Evolutionary conservation across 2,113 vertebrate genomes (phyloP).

Genomic region (Galeopterus variegatus): DNA sequence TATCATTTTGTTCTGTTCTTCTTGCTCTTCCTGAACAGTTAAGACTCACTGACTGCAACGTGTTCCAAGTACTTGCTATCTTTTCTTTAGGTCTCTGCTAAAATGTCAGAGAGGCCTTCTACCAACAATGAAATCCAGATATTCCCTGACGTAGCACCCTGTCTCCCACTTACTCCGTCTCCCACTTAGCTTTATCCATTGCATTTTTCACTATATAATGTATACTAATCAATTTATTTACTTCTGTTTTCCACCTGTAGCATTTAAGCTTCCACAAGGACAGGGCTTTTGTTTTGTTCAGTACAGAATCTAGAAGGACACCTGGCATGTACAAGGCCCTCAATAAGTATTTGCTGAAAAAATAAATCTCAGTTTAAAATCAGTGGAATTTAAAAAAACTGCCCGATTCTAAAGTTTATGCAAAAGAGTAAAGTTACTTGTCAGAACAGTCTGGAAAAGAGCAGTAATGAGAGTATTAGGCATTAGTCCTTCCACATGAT

Average conservation of each 20-base stretch:
- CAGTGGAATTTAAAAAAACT: background rate
- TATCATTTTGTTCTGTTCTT: no score
- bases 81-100: background rate
- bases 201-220: background rate
- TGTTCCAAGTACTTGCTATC: background rate
- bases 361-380: background rate
- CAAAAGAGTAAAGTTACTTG: background rate
- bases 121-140: background rate
- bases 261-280: background rate
- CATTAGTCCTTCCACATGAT: background rate
- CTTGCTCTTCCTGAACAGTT: background rate
- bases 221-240: background rate
- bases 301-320: background rate
- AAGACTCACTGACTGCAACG: background rate
- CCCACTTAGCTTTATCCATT: background rate
- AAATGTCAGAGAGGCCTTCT: background rate
- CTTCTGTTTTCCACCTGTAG: background rate
- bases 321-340: background rate
- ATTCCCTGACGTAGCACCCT: background rate
- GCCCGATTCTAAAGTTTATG: background rate
- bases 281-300: background rate
- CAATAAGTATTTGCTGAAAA: background rate
- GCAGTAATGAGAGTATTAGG: background rate
- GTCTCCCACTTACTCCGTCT: background rate
- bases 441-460: background rate